Conservation (phyloP, 2,797 vertebrate genomes). For the Phaenicophaeus curvirostris region DNA sequence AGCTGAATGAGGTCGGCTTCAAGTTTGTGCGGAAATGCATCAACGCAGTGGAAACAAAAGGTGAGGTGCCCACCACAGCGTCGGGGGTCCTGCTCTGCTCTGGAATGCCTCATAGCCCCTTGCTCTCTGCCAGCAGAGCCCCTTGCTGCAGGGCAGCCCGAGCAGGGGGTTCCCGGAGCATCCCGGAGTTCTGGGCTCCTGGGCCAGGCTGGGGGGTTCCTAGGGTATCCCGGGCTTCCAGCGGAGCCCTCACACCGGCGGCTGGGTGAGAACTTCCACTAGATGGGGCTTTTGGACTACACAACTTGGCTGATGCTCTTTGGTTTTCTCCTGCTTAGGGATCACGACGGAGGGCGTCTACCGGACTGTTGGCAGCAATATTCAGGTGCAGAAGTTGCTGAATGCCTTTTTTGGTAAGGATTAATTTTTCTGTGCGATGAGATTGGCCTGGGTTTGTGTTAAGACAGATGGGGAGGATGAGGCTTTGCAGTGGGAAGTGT, state of each 20-base stretch:
- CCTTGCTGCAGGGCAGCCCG: no score
- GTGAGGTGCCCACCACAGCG: neutral
- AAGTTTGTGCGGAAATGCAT: slow-evolving; percentile 96
- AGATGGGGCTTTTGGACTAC: no score
- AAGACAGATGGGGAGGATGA: fast-evolving
- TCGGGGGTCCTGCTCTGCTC: neutral
- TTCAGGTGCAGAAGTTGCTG: slow-evolving; percentile 97
- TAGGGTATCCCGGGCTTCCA: no score
- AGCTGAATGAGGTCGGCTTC: slow-evolving; percentile 94
- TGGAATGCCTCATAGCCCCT: no score
- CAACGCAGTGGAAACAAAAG: slow-evolving; percentile 90
- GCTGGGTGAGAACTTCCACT: neutral
- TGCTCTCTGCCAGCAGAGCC: neutral
- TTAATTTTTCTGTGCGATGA: neutral
- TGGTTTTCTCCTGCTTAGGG: slow-evolving; percentile 72
- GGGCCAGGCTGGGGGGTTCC: no score
- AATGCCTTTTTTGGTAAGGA: slow-evolving; percentile 95
- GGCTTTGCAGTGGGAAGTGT: neutral
- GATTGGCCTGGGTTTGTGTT: neutral
- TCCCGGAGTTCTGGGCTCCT: no score
- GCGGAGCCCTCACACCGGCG: no score
- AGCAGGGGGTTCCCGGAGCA: no score
- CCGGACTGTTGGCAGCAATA: slow-evolving; percentile 96
- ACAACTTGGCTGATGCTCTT: neutral
- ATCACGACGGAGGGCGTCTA: slow-evolving; percentile 92